Evolutionary conservation across 2,113 vertebrate species (phyloP), one percentile per base, ranked within the genome.

Genomic region (Hyperoodon ampullatus): DNA sequence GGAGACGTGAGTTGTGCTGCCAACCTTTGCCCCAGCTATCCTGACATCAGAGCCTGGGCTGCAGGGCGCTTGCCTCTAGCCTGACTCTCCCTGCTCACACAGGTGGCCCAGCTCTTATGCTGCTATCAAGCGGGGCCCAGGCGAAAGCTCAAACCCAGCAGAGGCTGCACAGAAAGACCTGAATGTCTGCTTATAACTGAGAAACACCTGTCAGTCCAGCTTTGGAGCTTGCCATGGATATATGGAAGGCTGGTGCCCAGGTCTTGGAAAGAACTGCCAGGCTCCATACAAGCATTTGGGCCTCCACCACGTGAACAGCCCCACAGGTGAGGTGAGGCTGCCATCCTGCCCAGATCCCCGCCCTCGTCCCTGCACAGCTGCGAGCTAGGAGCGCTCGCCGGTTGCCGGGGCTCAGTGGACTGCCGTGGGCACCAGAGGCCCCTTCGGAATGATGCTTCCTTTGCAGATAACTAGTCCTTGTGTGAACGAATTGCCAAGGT

Each of bases 241-340:
- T 7, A 23, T 61, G n/a, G 39, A 72, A 21, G 35, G 28, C 35
- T 65, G 21, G 26, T 66, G 30, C 44, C 88, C 19, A 58, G 72
- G 4, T 26, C 42, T 60, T 2, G 42, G 23, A 16, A 63, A 74
- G 50, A 35, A 47, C 33, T 26, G 58, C 68, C 90, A 53, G 66
- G 21, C 33, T 60, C n/a, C 35, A 8, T 13, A 6, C 1, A 0
- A 72, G 33, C 33, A 42, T 19, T 24, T 50, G 70, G 44, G 70
- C n/a, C 24, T 23, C 60, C 24, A n/a, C 3, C 3, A 7, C 1
- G 5, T 35, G 58, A 18, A 2, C 0, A 1, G 30, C 23, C 35
- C 9, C 11, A 12, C 11, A 33, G 30, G 50, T 21, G 14, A 74
- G 63, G 23, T 0, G 2, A 55, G 60, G 10, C 33, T 18, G 12